These are phyloP conservation scores for Mastomys coucha DNA, from an alignment of 2,113 vertebrate species.

Conservation along the genomic window DNA sequence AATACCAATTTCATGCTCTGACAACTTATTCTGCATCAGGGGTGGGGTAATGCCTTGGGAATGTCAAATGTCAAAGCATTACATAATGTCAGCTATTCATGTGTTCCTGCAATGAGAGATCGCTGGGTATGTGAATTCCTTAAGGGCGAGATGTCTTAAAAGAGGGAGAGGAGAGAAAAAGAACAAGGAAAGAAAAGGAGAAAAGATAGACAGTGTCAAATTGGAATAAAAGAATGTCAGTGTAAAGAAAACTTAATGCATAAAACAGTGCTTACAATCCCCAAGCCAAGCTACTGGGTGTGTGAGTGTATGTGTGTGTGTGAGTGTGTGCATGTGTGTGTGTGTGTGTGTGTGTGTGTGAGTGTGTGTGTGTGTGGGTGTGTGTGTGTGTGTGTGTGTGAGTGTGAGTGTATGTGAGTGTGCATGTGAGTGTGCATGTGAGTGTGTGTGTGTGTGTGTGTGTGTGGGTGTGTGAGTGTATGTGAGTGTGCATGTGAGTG, in stretches of 20 bases:
- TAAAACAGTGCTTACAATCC: conserved; percentile 21
- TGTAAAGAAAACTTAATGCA: conserved; percentile 35
- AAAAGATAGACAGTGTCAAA: conserved; percentile 30
- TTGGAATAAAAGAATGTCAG: conserved; percentile 56
- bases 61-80: conserved; percentile 87
- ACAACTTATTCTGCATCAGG: conserved; percentile 88
- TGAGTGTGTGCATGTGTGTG: not conserved
- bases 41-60: conserved; percentile 84
- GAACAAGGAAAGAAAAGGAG: conserved; percentile 50
- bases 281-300: not conserved
- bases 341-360: not conserved
- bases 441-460: too few relatives aligned
- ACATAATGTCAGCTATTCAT: conserved; percentile 83
- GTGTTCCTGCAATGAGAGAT: conserved; percentile 76
- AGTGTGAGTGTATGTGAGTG: too few relatives aligned
- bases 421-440: too few relatives aligned
- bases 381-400: too few relatives aligned
- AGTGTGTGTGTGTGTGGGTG: not conserved
- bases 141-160: conserved; percentile 79
- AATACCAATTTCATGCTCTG: conserved; percentile 91
- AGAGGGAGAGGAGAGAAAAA: conserved; percentile 62
- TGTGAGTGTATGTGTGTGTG: not conserved
- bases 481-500: too few relatives aligned
- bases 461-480: too few relatives aligned
- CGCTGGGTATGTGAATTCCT: conserved; percentile 65